A percentile compares a stretch with the other conserved stretches of the same genome.
phyloP scores from a whole-genome alignment of 1,140 invertebrate genomes.

The Philopotamus ludificatus region DNA sequence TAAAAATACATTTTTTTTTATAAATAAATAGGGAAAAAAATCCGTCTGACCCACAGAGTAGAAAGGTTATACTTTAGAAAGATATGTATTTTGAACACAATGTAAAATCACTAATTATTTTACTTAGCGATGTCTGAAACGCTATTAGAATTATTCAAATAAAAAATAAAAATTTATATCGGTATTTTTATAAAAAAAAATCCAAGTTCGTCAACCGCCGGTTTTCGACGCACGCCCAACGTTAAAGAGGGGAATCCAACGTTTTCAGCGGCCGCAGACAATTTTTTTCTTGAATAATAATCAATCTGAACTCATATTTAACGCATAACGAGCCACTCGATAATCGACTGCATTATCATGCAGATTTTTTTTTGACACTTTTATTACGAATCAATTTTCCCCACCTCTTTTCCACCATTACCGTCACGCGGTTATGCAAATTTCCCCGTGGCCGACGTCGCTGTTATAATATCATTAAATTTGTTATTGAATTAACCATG shows the following conservation, averaged over 20 bases:
- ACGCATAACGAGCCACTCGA: conserved; percentile 13
- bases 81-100: no score
- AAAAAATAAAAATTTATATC: not conserved
- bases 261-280: no score
- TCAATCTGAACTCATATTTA: conserved; percentile 2
- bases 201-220: no score
- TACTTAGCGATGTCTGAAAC: not conserved
- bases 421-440: conserved; percentile 11
- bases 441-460: not conserved
- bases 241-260: no score
- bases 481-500: conserved; percentile 13
- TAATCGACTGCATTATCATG: conserved; percentile 14
- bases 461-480: conserved; percentile 12
- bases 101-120: no score
- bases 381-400: conserved; percentile 22
- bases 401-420: not conserved
- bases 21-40: no score
- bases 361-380: conserved; percentile 16
- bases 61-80: no score
- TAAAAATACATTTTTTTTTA: no score
- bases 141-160: conserved; percentile 1
- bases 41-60: no score
- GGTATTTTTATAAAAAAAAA: no score
- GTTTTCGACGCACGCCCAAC: no score
- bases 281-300: not conserved